Evolutionary conservation across 2,113 vertebrate species (phyloP).

Genomic region (Tenrec ecaudatus): DNA sequence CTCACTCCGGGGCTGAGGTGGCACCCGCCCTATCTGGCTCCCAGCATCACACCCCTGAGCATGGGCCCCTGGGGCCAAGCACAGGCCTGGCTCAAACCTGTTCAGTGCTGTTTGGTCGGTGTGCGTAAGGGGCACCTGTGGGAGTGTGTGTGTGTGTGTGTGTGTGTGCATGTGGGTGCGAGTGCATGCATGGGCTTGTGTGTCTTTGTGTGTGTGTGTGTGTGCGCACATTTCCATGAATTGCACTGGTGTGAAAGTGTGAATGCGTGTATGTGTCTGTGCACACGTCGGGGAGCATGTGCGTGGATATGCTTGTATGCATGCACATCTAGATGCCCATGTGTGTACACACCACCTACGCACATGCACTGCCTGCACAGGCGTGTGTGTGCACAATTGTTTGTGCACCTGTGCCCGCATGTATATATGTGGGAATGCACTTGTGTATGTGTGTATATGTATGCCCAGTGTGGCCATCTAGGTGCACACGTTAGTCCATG

Average conservation of each 20-base stretch:
- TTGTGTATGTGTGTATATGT: too few species aligned
- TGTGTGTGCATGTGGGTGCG: neutral
- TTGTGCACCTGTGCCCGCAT: neutral
- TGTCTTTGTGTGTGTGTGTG: neutral
- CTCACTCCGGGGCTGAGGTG: neutral
- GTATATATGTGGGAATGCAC: accelerated
- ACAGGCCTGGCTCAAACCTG: too few species aligned
- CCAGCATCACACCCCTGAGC: neutral
- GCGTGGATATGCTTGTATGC: accelerated
- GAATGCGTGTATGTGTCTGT: too few species aligned
- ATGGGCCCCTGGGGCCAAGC: neutral
- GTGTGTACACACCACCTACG: too few species aligned
- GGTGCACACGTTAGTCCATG: too few species aligned
- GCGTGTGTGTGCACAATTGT: neutral
- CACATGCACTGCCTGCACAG: neutral
- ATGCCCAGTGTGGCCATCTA: too few species aligned
- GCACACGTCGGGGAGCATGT: neutral
- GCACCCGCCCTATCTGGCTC: neutral
- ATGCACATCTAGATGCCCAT: too few species aligned
- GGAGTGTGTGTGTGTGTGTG: neutral
- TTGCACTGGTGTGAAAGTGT: too few species aligned
- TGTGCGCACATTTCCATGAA: too few species aligned
- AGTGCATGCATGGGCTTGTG: neutral
- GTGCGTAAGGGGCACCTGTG: too few species aligned
- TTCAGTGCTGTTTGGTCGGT: too few species aligned